Conservation (phyloP, 2,888 invertebrate genomes). For the Parochlus steinenii region DNA sequence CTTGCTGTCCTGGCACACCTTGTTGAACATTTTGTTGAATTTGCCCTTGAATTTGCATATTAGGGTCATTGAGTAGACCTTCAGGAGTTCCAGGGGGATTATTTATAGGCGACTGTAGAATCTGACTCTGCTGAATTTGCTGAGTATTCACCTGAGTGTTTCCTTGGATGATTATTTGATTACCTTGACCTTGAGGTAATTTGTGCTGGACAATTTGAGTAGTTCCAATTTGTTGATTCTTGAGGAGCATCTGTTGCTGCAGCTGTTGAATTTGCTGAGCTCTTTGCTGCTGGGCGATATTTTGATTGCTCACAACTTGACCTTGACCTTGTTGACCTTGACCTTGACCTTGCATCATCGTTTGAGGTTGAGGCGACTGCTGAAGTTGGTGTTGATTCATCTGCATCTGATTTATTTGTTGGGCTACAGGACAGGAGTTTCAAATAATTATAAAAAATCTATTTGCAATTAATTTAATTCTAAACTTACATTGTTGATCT, state of each 20-base stretch:
- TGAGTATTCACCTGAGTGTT: constrained; percentile 32
- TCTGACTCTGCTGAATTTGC: constrained; percentile 21
- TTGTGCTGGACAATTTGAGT: constrained; percentile 40
- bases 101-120: not conserved
- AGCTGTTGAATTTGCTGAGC: constrained; percentile 25
- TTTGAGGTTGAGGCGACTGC: constrained; percentile 11
- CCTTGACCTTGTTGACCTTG: constrained; percentile 4
- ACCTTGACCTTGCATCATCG: constrained; percentile 3
- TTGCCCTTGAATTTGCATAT: too few relatives aligned
- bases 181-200: constrained; percentile 36
- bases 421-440: too few relatives aligned
- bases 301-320: constrained; percentile 6
- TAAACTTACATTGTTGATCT: too few relatives aligned
- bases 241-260: constrained; percentile 44
- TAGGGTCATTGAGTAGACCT: too few relatives aligned
- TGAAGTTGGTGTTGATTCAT: constrained; percentile 17
- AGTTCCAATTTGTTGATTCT: constrained; percentile 36
- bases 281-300: constrained; percentile 22
- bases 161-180: constrained; percentile 24
- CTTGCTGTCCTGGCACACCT: constrained; percentile 30
- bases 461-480: too few relatives aligned
- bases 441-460: too few relatives aligned
- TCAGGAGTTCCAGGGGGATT: too few relatives aligned
- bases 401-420: constrained; percentile 14
- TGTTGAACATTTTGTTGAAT: constrained; percentile 20